Base-by-base conservation (phyloP, 2,113 vertebrate species). In the Ramphastos sulfuratus region DNA sequence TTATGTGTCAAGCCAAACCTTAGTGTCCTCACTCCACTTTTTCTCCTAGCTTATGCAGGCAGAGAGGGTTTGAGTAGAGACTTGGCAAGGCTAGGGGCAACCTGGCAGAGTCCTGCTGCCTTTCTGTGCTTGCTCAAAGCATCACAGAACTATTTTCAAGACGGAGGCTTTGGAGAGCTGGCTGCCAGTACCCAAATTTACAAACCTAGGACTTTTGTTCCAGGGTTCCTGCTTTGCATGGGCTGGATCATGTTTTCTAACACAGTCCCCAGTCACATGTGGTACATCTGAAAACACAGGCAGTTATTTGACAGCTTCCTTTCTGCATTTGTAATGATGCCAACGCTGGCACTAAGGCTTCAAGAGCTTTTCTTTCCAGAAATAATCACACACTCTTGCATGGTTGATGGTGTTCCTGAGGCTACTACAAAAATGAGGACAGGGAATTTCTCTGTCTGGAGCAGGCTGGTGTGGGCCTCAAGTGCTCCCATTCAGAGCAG, bases 191-290 rank as follows among this genome's bases (percentile, higher is more conserved):
- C 66, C 79, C 37, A 21, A 69, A 94, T 97, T 97, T 94, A 95
- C 90, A 90, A 97, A 97, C 23, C 11, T 69, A 95, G 92, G 86
- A 92, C 95, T 96, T 87, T 95, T 95, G 92, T 96, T 96, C 96
- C 54, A 42, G 17, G 20, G 91, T 90, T 94, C 71, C 72, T 81
- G 96, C 96, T 97, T 97, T 97, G 96, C 95, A 95, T 67, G 92
- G 95, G 87, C 95, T 96, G 97, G 96, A 96, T 96, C 95, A 88
- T 97, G 96, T 96, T 97, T 97, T 97, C 95, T 86, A 77, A 97
- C 94, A 97, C 81, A 25, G 94, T n/a, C 89, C 94, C 86, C 93
- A 93, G 91, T 95, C 92, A 95, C 95, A 91, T 96, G 96, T 93
- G 94, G 92, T 94, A 90, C 93, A 97, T 97, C 96, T 96, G 93